Conservation (phyloP, 2,888 invertebrate genomes). For the Tipula lateralis region DNA sequence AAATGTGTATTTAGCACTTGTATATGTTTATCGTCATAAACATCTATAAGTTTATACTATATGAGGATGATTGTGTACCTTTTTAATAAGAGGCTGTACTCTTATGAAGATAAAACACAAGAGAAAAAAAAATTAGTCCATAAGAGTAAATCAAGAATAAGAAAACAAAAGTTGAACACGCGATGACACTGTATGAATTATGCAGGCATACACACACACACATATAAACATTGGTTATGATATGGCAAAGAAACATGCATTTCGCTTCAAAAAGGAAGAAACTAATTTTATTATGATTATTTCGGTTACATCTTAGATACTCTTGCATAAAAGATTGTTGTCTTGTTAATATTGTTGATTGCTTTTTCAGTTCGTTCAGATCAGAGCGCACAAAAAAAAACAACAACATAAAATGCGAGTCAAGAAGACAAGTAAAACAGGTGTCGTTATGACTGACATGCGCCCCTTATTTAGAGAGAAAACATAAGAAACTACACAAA, state of each 20-base stretch:
- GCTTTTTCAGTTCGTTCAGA: neutral
- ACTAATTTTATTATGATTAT: neutral
- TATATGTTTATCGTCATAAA: neutral
- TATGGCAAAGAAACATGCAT: neutral
- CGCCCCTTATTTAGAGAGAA: constrained; percentile 27
- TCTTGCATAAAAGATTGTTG: neutral
- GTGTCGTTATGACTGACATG: constrained; percentile 30
- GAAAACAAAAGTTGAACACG: neutral
- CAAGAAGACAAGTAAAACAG: constrained; percentile 26
- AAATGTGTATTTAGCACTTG: neutral
- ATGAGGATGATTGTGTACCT: neutral
- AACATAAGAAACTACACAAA: neutral
- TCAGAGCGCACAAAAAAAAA: neutral
- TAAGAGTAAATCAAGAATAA: neutral
- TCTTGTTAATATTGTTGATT: neutral
- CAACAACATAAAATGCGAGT: neutral
- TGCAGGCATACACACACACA: neutral
- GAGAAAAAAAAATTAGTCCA: neutral
- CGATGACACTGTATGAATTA: constrained; percentile 2
- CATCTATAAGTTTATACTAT: neutral
- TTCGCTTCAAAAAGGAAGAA: neutral
- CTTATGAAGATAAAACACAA: neutral
- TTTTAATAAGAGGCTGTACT: neutral
- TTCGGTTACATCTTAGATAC: neutral
- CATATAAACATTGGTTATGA: neutral